Evolutionary conservation across 2,113 vertebrate species (phyloP).

Genomic region (Periophthalmus modestus): DNA sequence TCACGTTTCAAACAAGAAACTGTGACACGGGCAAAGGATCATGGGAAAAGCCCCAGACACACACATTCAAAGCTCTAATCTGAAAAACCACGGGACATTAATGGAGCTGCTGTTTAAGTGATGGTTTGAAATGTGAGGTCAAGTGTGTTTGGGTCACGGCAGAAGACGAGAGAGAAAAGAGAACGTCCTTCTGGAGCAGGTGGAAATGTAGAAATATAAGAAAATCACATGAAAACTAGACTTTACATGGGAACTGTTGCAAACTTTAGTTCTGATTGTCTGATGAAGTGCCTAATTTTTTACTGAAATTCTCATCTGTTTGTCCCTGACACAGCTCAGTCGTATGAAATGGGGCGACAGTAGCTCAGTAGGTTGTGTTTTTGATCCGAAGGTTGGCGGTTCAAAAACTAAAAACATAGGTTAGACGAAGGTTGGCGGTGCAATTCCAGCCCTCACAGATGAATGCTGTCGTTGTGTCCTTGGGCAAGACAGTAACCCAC

Average conservation of each 20-base stretch:
- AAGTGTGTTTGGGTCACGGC: neutral
- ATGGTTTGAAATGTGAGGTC: conserved; percentile 7
- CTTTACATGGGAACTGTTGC: neutral
- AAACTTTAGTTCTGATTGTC: too few species aligned
- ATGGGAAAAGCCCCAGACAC: neutral
- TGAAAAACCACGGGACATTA: neutral
- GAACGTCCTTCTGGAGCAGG: conserved; percentile 1
- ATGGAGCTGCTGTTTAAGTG: neutral
- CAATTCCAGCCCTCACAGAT: too few species aligned
- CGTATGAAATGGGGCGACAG: too few species aligned
- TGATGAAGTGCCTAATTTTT: too few species aligned
- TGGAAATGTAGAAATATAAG: neutral
- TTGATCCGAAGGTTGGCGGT: too few species aligned
- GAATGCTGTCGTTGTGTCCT: too few species aligned
- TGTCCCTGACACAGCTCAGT: too few species aligned
- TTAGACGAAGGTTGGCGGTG: too few species aligned
- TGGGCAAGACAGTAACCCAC: too few species aligned
- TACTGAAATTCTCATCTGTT: too few species aligned
- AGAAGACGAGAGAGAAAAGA: neutral
- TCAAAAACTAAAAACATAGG: too few species aligned
- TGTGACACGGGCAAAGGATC: neutral
- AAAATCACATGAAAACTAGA: neutral
- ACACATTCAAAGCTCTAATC: neutral
- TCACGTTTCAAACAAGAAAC: conserved; percentile 13
- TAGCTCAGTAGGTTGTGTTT: too few species aligned